phyloP scores from a whole-genome alignment of 2,797 vertebrate genomes.

The Phataginus tetradactyla region DNA sequence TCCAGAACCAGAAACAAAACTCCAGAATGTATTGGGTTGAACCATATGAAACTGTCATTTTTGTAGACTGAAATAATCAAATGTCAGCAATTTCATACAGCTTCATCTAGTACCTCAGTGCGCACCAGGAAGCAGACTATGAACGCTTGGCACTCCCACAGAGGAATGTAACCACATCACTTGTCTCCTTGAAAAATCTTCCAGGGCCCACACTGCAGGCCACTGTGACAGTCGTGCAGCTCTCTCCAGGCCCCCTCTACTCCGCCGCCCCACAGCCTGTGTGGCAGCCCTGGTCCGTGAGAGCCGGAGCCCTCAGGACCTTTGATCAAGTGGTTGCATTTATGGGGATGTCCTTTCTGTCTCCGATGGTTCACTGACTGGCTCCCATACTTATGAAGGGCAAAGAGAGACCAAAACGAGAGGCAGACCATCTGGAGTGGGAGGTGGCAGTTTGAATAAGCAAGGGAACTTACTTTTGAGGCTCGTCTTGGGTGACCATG shows the following conservation, averaged over 20 bases:
- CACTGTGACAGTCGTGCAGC: background rate
- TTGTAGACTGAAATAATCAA: background rate
- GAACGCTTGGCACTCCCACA: background rate
- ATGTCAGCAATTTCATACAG: background rate
- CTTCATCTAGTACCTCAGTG: background rate
- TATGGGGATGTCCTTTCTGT: background rate
- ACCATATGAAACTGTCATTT: background rate
- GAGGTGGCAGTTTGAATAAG: background rate
- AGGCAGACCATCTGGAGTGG: background rate
- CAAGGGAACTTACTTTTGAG: too few species aligned
- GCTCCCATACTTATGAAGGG: rapidly evolving
- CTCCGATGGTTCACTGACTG: background rate
- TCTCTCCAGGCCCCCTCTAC: rapidly evolving
- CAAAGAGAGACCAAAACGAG: background rate
- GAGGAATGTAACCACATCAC: background rate
- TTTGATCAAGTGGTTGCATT: background rate
- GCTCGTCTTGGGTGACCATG: background rate
- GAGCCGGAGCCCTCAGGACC: background rate
- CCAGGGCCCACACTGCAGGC: background rate
- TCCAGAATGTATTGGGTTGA: background rate
- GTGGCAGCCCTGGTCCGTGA: background rate
- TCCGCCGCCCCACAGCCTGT: too few species aligned
- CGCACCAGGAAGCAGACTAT: background rate
- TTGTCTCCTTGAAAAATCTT: background rate
- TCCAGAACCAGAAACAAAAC: slow-evolving; percentile 15